Conservation (phyloP, 1,140 invertebrate species). For the Prorops nasuta region DNA sequence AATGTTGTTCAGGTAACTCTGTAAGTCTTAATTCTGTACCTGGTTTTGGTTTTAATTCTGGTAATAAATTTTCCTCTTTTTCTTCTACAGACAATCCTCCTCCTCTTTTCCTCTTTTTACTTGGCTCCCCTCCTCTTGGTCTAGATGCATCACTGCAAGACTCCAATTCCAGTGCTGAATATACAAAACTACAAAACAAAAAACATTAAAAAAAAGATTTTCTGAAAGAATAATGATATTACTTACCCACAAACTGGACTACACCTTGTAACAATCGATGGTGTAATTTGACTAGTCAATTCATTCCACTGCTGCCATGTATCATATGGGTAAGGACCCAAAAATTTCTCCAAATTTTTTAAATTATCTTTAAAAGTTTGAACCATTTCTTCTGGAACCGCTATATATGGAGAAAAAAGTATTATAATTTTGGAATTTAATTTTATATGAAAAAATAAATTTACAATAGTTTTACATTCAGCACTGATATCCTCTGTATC, state of each 20-base stretch:
- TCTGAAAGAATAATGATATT: neutral
- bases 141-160: conserved; percentile 64
- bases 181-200: conserved; percentile 37
- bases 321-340: conserved; percentile 92
- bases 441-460: conserved; percentile 2
- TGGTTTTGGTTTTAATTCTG: conserved; percentile 74
- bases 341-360: conserved; percentile 73
- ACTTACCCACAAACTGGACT: conserved; percentile 44
- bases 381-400: conserved; percentile 60
- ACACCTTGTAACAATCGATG: conserved; percentile 39
- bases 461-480: conserved; percentile 31
- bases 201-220: neutral
- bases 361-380: conserved; percentile 70
- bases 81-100: conserved; percentile 56
- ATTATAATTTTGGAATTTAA: neutral
- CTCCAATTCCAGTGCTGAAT: conserved; percentile 71
- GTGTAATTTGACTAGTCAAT: conserved; percentile 60
- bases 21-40: conserved; percentile 81
- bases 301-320: conserved; percentile 83
- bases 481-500: conserved; percentile 67
- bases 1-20: conserved; percentile 71
- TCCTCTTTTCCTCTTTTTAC: conserved; percentile 44
- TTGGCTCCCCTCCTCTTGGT: conserved; percentile 53
- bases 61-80: conserved; percentile 74
- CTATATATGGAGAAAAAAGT: conserved; percentile 31